Base-by-base conservation (phyloP, 2,797 vertebrate species). In the Meda fulgida region DNA sequence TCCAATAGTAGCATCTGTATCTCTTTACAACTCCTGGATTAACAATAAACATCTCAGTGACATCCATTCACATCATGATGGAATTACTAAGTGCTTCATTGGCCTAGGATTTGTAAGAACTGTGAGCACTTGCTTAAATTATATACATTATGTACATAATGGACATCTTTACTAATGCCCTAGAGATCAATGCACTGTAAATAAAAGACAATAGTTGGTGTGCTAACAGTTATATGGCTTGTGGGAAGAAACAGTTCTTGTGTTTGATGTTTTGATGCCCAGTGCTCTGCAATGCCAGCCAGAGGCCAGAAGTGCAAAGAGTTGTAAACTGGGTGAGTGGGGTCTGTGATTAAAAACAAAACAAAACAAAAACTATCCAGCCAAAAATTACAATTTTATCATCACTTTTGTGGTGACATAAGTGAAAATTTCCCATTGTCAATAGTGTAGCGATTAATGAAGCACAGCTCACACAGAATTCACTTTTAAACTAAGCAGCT, bases 131-230 rank as follows among this genome's bases (percentile, higher is more conserved):
- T 26, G 69, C 38, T 18, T 73, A 14, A 40, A 26, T 73, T 7
- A 9, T 34, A 51, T 51, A 3, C 16, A 77, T 77, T 31, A 19
- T 70, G 69, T 55, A 58, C 36, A 70, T 70, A 70, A 81, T 70
- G 16, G 26, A 58, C 34, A 70, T 71, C n/a, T 81, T 60, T 29
- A 43, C 19, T 81, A 80, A 80, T 70, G 34, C 48, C 34, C n/a
- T 0, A 55, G 34, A 70, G 48, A 55, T 38, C 18, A 55, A 43
- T 72, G 19, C 6, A 3, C 7, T 40, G 53, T 18, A 43, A 58
- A n/a, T 46, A 72, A 73, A 81, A 26, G 3, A 55, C 23, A 26
- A 21, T 5, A 63, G 13, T 58, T n/a, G 48, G 48, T 69, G 16
- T 51, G 11, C 21, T 67, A 36, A 53, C 43, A 69, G 79, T 71